These are phyloP conservation scores for Tadarida brasiliensis DNA, from an alignment of 2,797 vertebrate genomes.

Conservation along the genomic window DNA sequence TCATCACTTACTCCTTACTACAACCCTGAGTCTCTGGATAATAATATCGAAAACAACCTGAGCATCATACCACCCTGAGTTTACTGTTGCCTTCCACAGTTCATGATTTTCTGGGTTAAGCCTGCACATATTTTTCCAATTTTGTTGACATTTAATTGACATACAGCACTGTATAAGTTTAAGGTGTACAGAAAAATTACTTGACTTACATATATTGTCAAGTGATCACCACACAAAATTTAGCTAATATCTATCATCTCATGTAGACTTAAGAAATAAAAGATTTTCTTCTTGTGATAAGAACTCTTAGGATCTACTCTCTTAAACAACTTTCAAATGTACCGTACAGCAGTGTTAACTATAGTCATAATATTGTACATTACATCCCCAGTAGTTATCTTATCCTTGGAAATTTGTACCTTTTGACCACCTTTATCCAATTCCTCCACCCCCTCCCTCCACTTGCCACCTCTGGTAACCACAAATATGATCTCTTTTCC, in stretches of 20 bases:
- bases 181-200: not conserved
- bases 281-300: not conserved
- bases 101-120: not conserved
- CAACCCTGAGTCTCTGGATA: not conserved
- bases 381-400: not conserved
- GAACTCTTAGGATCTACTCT: not conserved
- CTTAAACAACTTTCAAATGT: not conserved
- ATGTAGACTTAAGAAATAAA: not conserved
- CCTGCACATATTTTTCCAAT: not conserved
- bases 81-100: not conserved
- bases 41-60: not conserved
- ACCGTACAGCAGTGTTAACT: not conserved
- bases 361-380: not conserved
- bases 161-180: not conserved
- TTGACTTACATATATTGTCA: not conserved
- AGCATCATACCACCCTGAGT: not conserved
- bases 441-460: too few relatives aligned
- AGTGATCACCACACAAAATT: not conserved
- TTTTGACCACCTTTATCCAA: not conserved
- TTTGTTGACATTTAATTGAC: not conserved
- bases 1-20: not conserved
- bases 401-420: not conserved
- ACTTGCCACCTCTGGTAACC: not conserved
- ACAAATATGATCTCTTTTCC: not conserved
- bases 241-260: not conserved